Evolutionary conservation across 2,113 vertebrate species (phyloP), one percentile per base, ranked within the genome.

Genomic region (Engystomops pustulosus): DNA sequence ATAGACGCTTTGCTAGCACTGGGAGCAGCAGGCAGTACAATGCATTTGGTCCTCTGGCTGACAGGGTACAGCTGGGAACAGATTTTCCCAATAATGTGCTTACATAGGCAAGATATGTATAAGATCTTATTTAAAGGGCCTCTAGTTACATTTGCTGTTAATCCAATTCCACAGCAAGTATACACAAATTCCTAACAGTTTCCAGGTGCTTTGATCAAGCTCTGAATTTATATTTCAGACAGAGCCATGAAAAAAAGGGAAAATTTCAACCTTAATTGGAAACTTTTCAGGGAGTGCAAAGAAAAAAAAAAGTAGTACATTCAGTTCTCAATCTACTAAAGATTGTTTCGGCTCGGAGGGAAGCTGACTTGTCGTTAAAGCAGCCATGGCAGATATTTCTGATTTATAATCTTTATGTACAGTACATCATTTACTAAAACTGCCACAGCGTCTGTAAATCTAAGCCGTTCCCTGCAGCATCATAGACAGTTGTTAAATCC

Each of bases 51-150:
- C 91, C 91, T 91, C 62, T 88, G 96, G 94, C 96, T 95, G 93
- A 91, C 90, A 94, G 92, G 95, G 95, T 91, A 90, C 93, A 95
- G 90, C 93, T 92, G 92, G 95, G 90, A 92, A 94, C 89, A 88
- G 82, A 89, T 77, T 82, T 83, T 75, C 51, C 71, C 87, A 84
- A 32, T 85, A 84, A 78, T 32, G 62, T 49, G 3, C 76, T 88
- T 84, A 14, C 85, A 86, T 36, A 86, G 88, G 90, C 85, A 88
- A 65, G 58, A 72, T 76, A 82, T 86, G 87, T 27, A 87, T 51
- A 55, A 17, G 80, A 81, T 78, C 83, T 82, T 88, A 20, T 91
- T 89, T 87, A 88, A 84, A 76, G 88, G 74, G 80, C 83, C 85
- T 15, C 80, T 77, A 87, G 85, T 89, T 93, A 85, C 79, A 86